Conservation (phyloP, 2,888 invertebrate genomes). For the Polydesmus complanatus region DNA sequence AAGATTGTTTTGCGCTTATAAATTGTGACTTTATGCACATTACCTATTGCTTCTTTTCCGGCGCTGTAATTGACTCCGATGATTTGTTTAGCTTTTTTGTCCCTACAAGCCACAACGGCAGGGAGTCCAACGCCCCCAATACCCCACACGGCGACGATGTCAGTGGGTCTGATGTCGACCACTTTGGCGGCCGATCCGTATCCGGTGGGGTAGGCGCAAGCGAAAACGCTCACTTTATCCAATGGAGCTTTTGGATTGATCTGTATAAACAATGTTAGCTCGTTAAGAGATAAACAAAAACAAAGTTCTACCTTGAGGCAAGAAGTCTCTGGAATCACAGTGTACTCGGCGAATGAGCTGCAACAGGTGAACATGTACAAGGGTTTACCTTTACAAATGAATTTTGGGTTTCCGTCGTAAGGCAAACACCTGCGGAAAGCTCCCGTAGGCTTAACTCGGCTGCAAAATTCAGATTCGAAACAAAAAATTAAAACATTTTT, state of each 20-base stretch:
- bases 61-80: constrained; percentile 8
- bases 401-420: constrained; percentile 9
- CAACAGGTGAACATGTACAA: not conserved
- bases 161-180: not conserved
- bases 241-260: constrained; percentile 7
- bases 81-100: constrained; percentile 6
- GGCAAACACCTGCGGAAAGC: not conserved
- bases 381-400: constrained; percentile 10
- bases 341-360: constrained; percentile 11
- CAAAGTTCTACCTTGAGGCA: constrained; percentile 4
- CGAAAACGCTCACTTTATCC: constrained; percentile 6
- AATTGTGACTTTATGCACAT: not conserved
- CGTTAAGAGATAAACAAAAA: not conserved
- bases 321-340: constrained; percentile 12
- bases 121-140: constrained; percentile 10
- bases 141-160: constrained; percentile 9
- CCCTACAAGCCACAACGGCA: constrained; percentile 2
- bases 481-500: too few relatives aligned
- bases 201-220: constrained; percentile 7
- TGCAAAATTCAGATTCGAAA: too few relatives aligned
- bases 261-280: not conserved
- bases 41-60: constrained; percentile 10
- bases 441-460: not conserved
- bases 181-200: constrained; percentile 6
- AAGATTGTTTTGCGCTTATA: not conserved